These are phyloP conservation scores for Atherinosoma microstoma DNA, from an alignment of 2,797 vertebrate species.

Conservation along the genomic window DNA sequence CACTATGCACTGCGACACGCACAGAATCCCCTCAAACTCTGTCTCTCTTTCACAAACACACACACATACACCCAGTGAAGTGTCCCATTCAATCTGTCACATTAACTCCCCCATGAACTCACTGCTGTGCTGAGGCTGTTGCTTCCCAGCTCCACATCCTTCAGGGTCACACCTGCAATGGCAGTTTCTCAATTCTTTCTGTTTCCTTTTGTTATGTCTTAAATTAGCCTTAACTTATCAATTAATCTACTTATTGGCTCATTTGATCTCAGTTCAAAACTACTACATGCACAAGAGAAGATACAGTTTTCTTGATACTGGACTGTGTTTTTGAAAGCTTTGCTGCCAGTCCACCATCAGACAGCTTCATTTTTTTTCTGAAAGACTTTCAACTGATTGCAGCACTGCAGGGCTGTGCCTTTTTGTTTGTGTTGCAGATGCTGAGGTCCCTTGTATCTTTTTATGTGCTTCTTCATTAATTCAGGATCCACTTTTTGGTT, in stretches of 20 bases:
- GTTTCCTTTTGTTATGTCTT: not conserved
- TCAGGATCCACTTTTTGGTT: not conserved
- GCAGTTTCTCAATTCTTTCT: not conserved
- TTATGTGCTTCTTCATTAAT: not conserved
- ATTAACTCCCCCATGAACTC: conserved; percentile 20
- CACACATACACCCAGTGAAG: conserved; percentile 8
- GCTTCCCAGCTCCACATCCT: not conserved
- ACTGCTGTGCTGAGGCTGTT: conserved; percentile 19
- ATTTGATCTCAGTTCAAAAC: not conserved
- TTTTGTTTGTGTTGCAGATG: not conserved
- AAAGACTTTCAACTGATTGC: not conserved
- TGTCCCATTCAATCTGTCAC: conserved; percentile 28
- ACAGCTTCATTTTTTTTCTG: not conserved
- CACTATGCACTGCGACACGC: conserved; percentile 3
- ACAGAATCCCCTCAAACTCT: not conserved
- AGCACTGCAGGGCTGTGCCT: not conserved
- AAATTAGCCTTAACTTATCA: not conserved
- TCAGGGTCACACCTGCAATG: not conserved
- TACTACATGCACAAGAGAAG: not conserved
- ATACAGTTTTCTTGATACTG: not conserved
- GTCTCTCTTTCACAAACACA: not conserved
- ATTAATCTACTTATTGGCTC: not conserved
- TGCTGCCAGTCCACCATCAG: not conserved
- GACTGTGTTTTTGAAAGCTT: not conserved
- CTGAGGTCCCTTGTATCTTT: not conserved